Base-by-base conservation (phyloP, 2,888 invertebrate genomes). In the Agriopis marginaria region DNA sequence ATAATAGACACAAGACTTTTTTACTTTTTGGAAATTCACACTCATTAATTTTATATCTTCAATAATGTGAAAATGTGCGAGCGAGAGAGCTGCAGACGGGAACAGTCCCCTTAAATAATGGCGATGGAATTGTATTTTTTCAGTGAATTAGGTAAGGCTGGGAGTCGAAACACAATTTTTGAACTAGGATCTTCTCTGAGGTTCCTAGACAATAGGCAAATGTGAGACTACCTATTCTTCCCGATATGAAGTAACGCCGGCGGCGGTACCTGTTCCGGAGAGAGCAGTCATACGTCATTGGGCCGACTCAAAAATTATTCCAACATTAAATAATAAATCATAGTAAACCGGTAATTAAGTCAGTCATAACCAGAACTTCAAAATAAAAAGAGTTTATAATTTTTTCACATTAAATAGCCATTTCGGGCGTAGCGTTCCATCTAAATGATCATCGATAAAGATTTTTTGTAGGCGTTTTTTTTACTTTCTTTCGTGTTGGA, bases 341-440 rank as follows among this genome's bases (percentile, higher is more conserved):
- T 93, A 91, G 91, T 92, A 89, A 91, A 89, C 93, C 89, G 82
- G 93, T 93, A 94, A 94, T 94, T 94, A 94, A 93, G 91, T 91
- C 91, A 91, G 90, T 92, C 91, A 91, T 89, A 92, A 88, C 91
- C 91, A 89, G 89, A 91, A 90, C 90, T 83, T 86, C 79, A 79
- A 82, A 89, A 87, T 89, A 89, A 90, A 90, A 91, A 89, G 86
- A 89, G 89, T 90, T 90, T 88, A 86, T 87, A 90, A 87, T 90
- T 89, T 92, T 92, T 93, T 88, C 90, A 92, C 91, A 93, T 94
- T 93, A 93, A 93, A 93, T 89, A 93, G 79, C 92, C 91, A 93
- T 93, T 93, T 75, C 71, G 77, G 74, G 56, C 73, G 72, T 61
- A 69, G 44, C 60, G 73, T 66, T 61, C 63, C 71, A 66, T 73